Percentiles rank a stretch among this genome's conserved stretches.
These are phyloP conservation scores for Furnarius figulus DNA, from an alignment of 2,113 vertebrate species.

Conservation along the genomic window DNA sequence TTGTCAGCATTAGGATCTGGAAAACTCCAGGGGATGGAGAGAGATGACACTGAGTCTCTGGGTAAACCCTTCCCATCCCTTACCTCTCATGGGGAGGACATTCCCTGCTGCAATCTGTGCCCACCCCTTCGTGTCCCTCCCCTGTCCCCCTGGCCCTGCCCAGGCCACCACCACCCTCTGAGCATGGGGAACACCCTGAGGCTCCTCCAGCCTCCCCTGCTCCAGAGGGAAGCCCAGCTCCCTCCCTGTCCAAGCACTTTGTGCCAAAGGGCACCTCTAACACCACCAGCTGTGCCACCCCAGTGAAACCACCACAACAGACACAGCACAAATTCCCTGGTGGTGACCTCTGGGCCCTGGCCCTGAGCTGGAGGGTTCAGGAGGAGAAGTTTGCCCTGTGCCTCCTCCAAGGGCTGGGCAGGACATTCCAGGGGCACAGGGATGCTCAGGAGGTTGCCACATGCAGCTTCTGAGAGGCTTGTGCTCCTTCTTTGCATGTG, in stretches of 20 bases:
- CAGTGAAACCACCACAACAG: neutral
- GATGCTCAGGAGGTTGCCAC: neutral
- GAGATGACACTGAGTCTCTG: neutral
- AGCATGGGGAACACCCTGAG: neutral
- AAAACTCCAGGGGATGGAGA: neutral
- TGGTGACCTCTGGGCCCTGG: neutral
- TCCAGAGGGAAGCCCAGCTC: neutral
- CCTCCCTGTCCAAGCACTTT: neutral
- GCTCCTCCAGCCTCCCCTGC: neutral
- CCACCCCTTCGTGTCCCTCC: neutral
- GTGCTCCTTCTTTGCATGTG: rapidly evolving
- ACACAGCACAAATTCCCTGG: too few species aligned
- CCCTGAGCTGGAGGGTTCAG: neutral
- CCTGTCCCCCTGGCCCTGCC: neutral
- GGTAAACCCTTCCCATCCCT: neutral
- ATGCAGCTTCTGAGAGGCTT: neutral
- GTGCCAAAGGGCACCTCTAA: neutral
- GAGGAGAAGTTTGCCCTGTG: neutral
- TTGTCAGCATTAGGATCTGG: neutral
- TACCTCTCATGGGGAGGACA: neutral
- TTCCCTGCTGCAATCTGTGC: neutral
- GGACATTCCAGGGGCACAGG: neutral
- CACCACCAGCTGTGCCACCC: neutral
- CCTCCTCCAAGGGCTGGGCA: neutral
- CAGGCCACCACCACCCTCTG: rapidly evolving